Evolutionary conservation across 2,888 invertebrate genomes (phyloP).

Genomic region (Drosophila trichaetosa): DNA sequence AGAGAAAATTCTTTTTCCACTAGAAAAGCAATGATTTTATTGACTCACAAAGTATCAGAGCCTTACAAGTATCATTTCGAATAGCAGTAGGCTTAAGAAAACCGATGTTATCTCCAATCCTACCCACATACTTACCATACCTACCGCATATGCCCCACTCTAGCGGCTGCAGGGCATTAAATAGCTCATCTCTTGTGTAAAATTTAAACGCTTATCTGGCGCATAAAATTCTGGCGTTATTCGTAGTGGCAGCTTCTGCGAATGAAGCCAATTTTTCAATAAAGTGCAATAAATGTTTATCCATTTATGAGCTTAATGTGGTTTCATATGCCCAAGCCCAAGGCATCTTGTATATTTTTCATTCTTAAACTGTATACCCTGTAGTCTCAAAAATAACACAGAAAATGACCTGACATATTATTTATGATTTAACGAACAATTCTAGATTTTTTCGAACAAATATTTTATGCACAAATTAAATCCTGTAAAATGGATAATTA

Average conservation of each 20-base stretch:
- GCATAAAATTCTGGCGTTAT: constrained; percentile 19
- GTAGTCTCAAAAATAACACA: background rate
- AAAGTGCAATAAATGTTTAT: constrained; percentile 80
- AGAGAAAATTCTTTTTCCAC: background rate
- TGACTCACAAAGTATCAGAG: too few relatives aligned
- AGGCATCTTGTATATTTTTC: constrained; percentile 5
- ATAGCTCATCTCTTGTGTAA: constrained; percentile 62
- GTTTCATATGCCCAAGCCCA: constrained; percentile 27
- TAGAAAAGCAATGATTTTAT: too few relatives aligned
- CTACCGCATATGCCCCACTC: constrained; percentile 9
- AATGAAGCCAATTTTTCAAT: constrained; percentile 77
- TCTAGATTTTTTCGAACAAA: background rate
- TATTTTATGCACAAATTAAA: background rate
- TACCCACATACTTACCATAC: background rate
- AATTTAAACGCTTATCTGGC: constrained; percentile 65
- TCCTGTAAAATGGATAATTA: background rate
- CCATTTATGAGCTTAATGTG: constrained; percentile 75
- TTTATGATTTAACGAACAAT: accelerated
- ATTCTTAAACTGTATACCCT: constrained; percentile 7
- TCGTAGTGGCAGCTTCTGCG: constrained; percentile 24
- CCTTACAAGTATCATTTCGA: background rate
- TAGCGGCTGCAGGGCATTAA: constrained; percentile 41
- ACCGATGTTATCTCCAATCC: background rate
- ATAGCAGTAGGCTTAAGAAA: background rate
- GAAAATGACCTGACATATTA: accelerated